Base-by-base conservation (phyloP, 2,888 invertebrate species). In the Cheilosia impressa region DNA sequence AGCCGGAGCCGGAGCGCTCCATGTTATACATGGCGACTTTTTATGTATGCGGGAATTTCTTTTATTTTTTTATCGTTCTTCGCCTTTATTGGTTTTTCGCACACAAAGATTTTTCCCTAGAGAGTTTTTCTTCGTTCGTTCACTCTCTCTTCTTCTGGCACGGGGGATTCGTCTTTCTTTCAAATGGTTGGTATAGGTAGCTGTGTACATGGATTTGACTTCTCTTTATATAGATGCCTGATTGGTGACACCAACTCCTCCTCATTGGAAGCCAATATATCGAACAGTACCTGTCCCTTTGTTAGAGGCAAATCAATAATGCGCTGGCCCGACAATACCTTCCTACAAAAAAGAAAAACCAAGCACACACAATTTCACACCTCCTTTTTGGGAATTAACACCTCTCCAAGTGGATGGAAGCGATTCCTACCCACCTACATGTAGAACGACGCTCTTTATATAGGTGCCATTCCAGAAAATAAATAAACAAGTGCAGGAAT, bases 401-500 rank as follows among this genome's bases (percentile, higher is more conserved):
- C 81, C 84, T 85, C 76, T 63, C 19, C 45, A 58, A 52, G 53
- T 68, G 58, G 19, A 66, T 47, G 17, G 24, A 10, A 13, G 4
- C 38, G 38, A 13, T 13, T 38, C 38, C 38, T 10, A 13, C 13
- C 38, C 38, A 38, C 13, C 38, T 69, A 66, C 13, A 41, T 58
- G n/a, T 41, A 24, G 15, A 53, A 57, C 65, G 43, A 55, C 57
- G 34, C 31, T 34, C 45, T 65, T 50, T 76, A 58, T 65, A 58
- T 60, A 75, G 41, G 62, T 65, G 71, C 65, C 76, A 57, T 76
- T 66, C 71, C 58, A 80, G 71, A 80, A 85, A 76, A 81, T 85
- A 85, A 85, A 77, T 77, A 81, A 81, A 81, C 81, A 85, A 85
- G 72, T 85, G 85, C 81, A 81, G 72, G 75, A 81, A 81, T 81